Percentiles rank a stretch among this genome's conserved stretches.
phyloP scores from a whole-genome alignment of 2,113 vertebrate genomes.

The Chiloscyllium plagiosum region DNA sequence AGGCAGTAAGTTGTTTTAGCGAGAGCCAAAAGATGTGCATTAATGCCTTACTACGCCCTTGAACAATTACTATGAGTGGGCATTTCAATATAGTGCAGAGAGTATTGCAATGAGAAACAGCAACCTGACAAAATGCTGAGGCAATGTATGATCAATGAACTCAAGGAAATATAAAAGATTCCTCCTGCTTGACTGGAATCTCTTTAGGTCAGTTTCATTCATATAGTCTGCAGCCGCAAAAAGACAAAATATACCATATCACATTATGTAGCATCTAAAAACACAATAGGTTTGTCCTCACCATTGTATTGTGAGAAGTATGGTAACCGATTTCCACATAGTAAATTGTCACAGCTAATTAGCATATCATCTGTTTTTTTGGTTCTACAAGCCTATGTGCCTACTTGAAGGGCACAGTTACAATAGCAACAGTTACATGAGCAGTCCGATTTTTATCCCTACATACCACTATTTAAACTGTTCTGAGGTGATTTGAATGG shows the following conservation, averaged over 20 bases:
- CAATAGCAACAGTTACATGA: not conserved
- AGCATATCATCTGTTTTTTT: too few relatives aligned
- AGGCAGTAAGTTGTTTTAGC: too few relatives aligned
- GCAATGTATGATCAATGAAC: not conserved
- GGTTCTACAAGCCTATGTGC: too few relatives aligned
- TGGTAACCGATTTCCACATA: too few relatives aligned
- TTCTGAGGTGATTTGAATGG: not conserved
- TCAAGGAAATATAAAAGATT: not conserved
- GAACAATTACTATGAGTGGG: not conserved
- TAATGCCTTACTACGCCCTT: not conserved
- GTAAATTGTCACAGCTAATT: too few relatives aligned
- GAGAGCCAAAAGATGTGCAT: not conserved
- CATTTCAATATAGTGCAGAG: too few relatives aligned
- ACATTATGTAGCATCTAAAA: too few relatives aligned
- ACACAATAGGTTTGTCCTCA: too few relatives aligned
- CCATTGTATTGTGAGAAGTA: too few relatives aligned
- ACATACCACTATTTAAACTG: not conserved
- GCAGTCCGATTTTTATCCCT: not conserved
- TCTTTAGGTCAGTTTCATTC: not conserved
- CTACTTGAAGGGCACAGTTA: not conserved
- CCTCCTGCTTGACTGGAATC: not conserved
- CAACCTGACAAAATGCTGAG: too few relatives aligned
- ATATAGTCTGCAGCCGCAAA: not conserved
- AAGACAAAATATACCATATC: not conserved
- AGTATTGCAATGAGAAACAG: too few relatives aligned